phyloP scores from a whole-genome alignment of 2,797 vertebrate species.

The Stomatorhinus walkeri region DNA sequence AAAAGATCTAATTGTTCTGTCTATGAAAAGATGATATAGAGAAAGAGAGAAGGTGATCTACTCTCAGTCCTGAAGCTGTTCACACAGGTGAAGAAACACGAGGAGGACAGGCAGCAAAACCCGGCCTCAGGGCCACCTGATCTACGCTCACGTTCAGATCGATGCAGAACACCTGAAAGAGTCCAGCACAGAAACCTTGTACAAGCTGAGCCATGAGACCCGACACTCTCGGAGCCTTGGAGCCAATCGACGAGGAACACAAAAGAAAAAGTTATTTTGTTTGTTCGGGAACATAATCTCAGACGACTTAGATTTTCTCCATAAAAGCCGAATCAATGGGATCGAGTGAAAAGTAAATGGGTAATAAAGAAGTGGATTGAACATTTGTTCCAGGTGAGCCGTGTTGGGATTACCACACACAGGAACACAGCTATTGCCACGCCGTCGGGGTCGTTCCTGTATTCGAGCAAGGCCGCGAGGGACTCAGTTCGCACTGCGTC shows the following conservation, averaged over 20 bases:
- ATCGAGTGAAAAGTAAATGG: not conserved
- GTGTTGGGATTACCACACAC: not conserved
- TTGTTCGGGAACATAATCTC: not conserved
- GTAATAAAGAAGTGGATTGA: not conserved
- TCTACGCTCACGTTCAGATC: not conserved
- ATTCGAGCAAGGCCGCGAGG: not conserved
- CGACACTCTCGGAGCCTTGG: not conserved
- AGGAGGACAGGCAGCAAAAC: not conserved
- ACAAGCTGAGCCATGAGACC: not conserved
- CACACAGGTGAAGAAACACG: not conserved
- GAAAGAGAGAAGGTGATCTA: not conserved
- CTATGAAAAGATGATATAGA: not conserved
- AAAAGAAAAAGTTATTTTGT: not conserved
- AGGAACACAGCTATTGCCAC: not conserved
- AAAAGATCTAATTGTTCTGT: not conserved
- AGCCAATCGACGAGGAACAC: not conserved
- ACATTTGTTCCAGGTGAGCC: not conserved
- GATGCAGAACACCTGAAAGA: not conserved
- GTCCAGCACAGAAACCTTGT: not conserved
- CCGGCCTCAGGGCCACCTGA: not conserved
- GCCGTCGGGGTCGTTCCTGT: not conserved
- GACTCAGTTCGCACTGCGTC: not conserved
- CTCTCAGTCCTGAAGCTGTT: not conserved
- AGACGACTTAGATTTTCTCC: not conserved
- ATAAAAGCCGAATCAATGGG: not conserved